Conservation (phyloP, 2,888 invertebrate genomes). For the Spicauda simplicius region DNA sequence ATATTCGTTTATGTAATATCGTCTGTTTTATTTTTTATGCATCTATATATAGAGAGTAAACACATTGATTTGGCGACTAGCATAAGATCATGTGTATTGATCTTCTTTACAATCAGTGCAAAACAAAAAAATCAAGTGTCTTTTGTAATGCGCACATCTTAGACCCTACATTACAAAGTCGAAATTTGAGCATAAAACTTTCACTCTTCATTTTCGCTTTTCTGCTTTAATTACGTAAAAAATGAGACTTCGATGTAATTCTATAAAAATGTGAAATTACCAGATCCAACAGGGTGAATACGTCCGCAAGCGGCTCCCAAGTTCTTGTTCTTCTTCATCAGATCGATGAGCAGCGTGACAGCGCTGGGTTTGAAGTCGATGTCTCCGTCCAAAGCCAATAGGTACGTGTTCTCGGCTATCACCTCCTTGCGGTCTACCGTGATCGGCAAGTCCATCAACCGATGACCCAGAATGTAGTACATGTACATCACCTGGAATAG, state of each 20-base stretch:
- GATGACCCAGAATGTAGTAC: constrained; percentile 94
- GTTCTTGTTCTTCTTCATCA: constrained; percentile 93
- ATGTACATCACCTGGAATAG: constrained; percentile 92
- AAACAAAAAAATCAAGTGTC: too few species aligned
- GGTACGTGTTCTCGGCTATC: constrained; percentile 92
- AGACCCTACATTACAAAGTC: too few species aligned
- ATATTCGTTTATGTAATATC: too few species aligned
- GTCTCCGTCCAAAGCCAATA: constrained; percentile 94
- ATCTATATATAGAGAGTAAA: too few species aligned
- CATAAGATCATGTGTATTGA: too few species aligned
- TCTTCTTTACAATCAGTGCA: too few species aligned
- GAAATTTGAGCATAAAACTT: too few species aligned
- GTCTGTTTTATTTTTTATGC: too few species aligned
- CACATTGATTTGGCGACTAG: too few species aligned
- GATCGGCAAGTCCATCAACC: constrained; percentile 88
- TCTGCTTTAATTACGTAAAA: too few species aligned
- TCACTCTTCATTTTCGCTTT: too few species aligned
- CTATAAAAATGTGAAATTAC: constrained; percentile 49
- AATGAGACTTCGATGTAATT: background rate
- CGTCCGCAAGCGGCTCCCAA: constrained; percentile 95
- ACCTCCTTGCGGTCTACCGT: constrained; percentile 86
- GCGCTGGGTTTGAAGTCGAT: constrained; percentile 94
- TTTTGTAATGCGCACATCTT: too few species aligned
- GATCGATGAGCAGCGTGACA: constrained; percentile 90
- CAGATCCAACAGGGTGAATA: constrained; percentile 94